Evolutionary conservation across 2,113 vertebrate genomes (phyloP), one percentile per base, ranked within the genome.

Genomic region (Saccopteryx bilineata): DNA sequence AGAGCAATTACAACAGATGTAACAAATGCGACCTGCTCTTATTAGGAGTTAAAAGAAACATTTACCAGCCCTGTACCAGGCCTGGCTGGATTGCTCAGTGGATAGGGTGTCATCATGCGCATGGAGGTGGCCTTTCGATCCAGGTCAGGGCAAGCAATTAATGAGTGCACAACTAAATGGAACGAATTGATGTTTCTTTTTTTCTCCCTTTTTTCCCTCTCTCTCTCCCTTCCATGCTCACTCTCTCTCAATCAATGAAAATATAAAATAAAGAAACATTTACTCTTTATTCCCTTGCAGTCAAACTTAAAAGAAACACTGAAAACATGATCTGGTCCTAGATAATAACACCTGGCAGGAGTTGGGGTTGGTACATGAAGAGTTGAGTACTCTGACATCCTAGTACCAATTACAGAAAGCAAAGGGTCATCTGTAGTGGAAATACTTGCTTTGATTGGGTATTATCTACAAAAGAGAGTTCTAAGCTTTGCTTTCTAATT

Each of bases 401-500:
- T 18, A 58, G 24, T 9, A 92, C 65, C 7, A 61, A 92, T 18
- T 46, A n/a, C 0, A 33, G 39, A 85, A 76, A 39, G 17, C 46
- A 31, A 80, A 85, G 31, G 39, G 23, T 61, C 24, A 61, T 60
- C 54, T 52, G 6, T 2, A 23, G 33, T 7, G 69, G 71, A 93
- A 92, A 88, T 54, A 69, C 66, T 87, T 61, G 63, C 66, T 84
- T 79, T 85, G 15, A 89, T 63, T 48, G 2, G 26, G 15, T 58
- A 33, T 19, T 39, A 61, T 14, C 26, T 76, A 91, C 2, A 82
- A 91, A 14, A 92, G 28, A 1, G 19, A 85, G 9, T 54, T 75
- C 54, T 9, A 74, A 82, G 24, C 56, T n/a, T 86, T 88, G 21
- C 61, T 31, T 90, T 92, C 74, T 92, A 83, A 90, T 69, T 90